These are phyloP conservation scores for Drosophila kanapiae DNA, from an alignment of 1,140 invertebrate species.

Conservation along the genomic window DNA sequence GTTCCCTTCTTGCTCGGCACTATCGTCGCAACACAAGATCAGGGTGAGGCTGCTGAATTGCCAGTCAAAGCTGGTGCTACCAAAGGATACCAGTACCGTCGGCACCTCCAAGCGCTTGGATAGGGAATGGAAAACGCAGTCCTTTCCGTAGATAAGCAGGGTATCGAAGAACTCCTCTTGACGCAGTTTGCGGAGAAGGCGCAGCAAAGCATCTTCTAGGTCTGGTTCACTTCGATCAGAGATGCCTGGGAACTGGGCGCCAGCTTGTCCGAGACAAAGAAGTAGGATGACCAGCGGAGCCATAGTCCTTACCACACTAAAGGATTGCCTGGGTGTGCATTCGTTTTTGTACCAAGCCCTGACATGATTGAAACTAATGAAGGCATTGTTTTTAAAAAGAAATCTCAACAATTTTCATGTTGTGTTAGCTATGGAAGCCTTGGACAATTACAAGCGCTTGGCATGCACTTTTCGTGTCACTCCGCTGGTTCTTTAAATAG, in stretches of 20 bases:
- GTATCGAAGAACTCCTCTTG: slow-evolving; percentile 39
- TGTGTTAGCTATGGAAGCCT: background rate
- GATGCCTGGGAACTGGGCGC: background rate
- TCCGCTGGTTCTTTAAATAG: no score
- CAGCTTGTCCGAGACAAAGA: background rate
- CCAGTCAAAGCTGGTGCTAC: slow-evolving; percentile 50
- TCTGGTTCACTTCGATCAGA: background rate
- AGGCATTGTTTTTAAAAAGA: background rate
- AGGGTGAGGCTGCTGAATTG: slow-evolving; percentile 33
- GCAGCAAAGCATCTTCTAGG: slow-evolving; percentile 10
- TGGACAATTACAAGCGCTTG: background rate
- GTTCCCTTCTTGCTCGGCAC: slow-evolving; percentile 20
- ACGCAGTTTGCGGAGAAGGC: slow-evolving; percentile 24
- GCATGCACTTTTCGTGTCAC: slow-evolving; percentile 8
- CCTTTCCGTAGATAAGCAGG: slow-evolving; percentile 33
- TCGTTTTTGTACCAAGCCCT: background rate
- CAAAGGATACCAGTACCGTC: slow-evolving; percentile 18
- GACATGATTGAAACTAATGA: background rate
- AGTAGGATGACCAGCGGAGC: slow-evolving; percentile 7
- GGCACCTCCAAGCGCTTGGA: slow-evolving; percentile 4
- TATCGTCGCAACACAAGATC: slow-evolving; percentile 37
- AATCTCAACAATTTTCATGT: background rate
- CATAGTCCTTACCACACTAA: slow-evolving; percentile 1
- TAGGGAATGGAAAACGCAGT: slow-evolving; percentile 44
- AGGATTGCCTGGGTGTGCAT: no score